Percentiles rank a stretch among this genome's conserved stretches.
Conservation (phyloP, 2,113 vertebrate genomes). For the Rhizomys pruinosus region DNA sequence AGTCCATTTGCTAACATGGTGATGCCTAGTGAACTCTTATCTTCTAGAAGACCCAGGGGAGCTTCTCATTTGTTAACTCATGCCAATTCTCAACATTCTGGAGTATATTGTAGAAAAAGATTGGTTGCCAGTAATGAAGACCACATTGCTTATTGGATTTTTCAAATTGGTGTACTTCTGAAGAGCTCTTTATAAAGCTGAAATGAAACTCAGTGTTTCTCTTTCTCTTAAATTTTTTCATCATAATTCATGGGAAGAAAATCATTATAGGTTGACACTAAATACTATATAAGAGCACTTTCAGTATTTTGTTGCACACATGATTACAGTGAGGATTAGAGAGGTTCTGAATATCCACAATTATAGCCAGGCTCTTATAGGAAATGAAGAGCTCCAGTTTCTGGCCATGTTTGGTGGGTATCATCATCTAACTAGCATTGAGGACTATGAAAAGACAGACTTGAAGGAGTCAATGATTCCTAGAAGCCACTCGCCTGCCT, state of each 20-base stretch:
- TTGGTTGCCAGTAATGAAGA: background rate
- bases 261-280: background rate
- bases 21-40: background rate
- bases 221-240: background rate
- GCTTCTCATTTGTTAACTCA: background rate
- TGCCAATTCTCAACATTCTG: background rate
- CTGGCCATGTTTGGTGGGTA: background rate
- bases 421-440: no score
- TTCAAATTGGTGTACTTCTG: background rate
- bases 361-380: background rate
- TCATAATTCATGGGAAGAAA: background rate
- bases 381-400: background rate
- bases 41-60: background rate
- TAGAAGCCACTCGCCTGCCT: no score
- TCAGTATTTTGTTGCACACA: background rate
- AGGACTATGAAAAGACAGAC: background rate
- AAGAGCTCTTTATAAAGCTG: background rate
- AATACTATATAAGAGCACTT: background rate
- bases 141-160: background rate
- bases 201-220: background rate
- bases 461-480: no score
- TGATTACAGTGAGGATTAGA: background rate
- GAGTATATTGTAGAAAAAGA: background rate
- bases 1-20: background rate
- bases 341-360: background rate